Conservation (phyloP, 2,888 invertebrate genomes). For the Aquatica leii region DNA sequence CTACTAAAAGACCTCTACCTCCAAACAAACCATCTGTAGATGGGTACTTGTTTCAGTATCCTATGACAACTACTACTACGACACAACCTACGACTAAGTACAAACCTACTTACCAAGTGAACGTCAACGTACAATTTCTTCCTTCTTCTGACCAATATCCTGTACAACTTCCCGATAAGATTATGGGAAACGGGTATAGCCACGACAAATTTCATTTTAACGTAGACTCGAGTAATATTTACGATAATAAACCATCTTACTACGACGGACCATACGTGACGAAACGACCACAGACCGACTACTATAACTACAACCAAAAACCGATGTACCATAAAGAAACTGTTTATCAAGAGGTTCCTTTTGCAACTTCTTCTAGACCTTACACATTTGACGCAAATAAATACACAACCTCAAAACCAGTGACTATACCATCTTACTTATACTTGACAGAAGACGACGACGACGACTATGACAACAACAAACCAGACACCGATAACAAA, state of each 20-base stretch:
- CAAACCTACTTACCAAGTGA: constrained; percentile 38
- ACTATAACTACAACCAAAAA: neutral
- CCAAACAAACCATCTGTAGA: constrained; percentile 2
- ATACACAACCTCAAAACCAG: constrained; percentile 16
- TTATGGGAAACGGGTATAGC: neutral
- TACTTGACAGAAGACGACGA: constrained; percentile 18
- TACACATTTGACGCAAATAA: constrained; percentile 9
- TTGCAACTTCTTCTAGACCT: constrained; percentile 26
- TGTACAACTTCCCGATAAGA: constrained; percentile 18
- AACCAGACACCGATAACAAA: neutral
- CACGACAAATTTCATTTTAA: constrained; percentile 3
- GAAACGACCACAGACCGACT: neutral
- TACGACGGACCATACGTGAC: constrained; percentile 9
- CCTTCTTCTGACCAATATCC: constrained; percentile 27
- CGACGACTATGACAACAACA: constrained; percentile 7
- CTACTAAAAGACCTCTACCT: neutral
- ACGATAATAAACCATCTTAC: neutral
- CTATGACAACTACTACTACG: constrained; percentile 21
- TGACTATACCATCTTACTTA: constrained; percentile 24
- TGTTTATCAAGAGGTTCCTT: constrained; percentile 22
- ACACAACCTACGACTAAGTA: constrained; percentile 1
- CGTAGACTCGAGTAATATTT: neutral
- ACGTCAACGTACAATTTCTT: constrained; percentile 45
- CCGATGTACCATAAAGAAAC: constrained; percentile 16
- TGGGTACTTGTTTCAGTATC: constrained; percentile 22